Percentiles rank a stretch among this genome's conserved stretches.
These are phyloP conservation scores for Arrhopalites spinosus DNA, from an alignment of 2,888 invertebrate species.

Conservation along the genomic window DNA sequence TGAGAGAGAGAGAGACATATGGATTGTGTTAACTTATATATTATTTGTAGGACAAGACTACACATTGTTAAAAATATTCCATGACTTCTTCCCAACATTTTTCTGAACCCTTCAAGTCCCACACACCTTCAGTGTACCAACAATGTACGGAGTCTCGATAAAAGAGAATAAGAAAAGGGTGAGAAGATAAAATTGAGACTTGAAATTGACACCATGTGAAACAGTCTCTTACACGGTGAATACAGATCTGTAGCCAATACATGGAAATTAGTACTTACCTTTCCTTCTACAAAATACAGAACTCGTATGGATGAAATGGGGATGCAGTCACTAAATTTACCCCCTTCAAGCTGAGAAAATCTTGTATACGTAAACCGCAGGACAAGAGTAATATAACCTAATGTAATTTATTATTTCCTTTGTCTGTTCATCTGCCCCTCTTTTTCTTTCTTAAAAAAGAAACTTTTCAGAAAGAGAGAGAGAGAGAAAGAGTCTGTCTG, in stretches of 20 bases:
- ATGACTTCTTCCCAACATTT: no score
- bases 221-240: not conserved
- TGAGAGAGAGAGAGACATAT: not conserved
- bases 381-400: conserved; percentile 17
- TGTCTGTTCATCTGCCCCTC: conserved; percentile 16
- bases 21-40: not conserved
- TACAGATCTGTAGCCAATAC: not conserved
- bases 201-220: conserved; percentile 2
- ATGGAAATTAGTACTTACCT: not conserved
- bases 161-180: not conserved
- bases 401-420: conserved; percentile 38
- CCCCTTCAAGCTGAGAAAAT: conserved; percentile 25
- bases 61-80: no score
- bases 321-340: no score
- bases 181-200: conserved; percentile 7
- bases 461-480: not conserved
- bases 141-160: no score
- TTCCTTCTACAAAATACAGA: no score
- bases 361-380: conserved; percentile 30
- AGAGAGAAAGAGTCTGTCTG: no score
- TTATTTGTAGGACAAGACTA: no score
- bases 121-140: not conserved
- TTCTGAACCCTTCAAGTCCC: not conserved
- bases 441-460: not conserved
- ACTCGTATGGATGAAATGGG: no score